Conservation (phyloP, 2,888 invertebrate genomes). For the Tromatobia lineatoria region DNA sequence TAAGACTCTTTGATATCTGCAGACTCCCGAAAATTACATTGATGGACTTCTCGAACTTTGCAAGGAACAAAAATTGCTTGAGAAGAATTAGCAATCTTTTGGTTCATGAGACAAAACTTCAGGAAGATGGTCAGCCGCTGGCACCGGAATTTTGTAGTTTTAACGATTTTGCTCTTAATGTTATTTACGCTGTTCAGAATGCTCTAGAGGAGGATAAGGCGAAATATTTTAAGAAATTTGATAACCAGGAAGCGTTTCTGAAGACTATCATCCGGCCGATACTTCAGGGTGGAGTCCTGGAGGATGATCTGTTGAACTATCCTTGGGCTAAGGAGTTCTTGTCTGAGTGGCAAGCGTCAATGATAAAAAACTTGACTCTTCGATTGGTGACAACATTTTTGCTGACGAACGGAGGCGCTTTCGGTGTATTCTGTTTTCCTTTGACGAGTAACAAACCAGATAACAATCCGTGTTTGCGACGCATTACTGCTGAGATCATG, state of each 20-base stretch:
- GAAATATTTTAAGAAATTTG: background rate
- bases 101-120: constrained; percentile 41
- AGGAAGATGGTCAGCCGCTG: constrained; percentile 48
- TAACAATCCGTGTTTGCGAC: constrained; percentile 30
- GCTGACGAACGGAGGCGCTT: constrained; percentile 6
- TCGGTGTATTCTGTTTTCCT: constrained; percentile 20
- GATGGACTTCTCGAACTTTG: background rate
- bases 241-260: constrained; percentile 10
- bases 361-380: constrained; percentile 31
- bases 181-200: constrained; percentile 59
- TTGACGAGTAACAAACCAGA: background rate
- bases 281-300: background rate
- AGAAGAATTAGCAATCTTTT: constrained; percentile 47
- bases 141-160: constrained; percentile 50
- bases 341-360: constrained; percentile 36
- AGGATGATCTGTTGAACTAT: constrained; percentile 2
- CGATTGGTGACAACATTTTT: constrained; percentile 44
- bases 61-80: constrained; percentile 41
- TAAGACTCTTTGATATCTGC: constrained; percentile 42
- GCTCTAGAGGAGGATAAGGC: constrained; percentile 22
- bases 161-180: constrained; percentile 27
- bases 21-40: constrained; percentile 11
- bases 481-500: constrained; percentile 39
- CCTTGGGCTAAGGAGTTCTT: constrained; percentile 49
- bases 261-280: background rate